Evolutionary conservation across 2,797 vertebrate species (phyloP).

Genomic region (Enteromius mattozi): DNA sequence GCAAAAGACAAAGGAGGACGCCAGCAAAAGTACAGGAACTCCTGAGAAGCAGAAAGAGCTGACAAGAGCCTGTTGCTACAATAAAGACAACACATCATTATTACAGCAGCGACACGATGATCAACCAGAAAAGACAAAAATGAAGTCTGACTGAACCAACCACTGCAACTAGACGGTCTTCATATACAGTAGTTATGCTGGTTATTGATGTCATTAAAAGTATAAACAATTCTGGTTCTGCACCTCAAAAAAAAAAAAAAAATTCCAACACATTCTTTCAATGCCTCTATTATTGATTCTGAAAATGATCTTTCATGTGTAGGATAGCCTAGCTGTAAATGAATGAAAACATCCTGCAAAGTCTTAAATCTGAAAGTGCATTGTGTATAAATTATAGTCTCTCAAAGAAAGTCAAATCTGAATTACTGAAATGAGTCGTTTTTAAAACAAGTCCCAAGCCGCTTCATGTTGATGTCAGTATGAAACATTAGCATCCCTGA

Average conservation of each 20-base stretch:
- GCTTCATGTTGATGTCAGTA: no score
- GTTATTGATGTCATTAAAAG: not conserved
- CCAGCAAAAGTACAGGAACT: conserved; percentile 9
- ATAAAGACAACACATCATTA: conserved; percentile 10
- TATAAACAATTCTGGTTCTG: not conserved
- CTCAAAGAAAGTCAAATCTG: no score
- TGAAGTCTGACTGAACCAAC: not conserved
- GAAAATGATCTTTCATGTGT: no score
- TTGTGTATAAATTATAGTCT: no score
- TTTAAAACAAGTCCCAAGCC: no score
- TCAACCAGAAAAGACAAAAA: not conserved
- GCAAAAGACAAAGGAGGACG: conserved; percentile 46
- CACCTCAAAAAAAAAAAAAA: no score
- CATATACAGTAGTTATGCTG: not conserved
- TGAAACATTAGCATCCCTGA: no score
- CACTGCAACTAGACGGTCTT: not conserved
- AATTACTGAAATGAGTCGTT: no score
- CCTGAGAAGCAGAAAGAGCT: conserved; percentile 18
- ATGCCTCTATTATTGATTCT: no score
- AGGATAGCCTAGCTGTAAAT: no score
- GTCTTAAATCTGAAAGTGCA: no score
- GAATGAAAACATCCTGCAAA: no score
- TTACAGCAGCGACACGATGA: not conserved
- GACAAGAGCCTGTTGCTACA: conserved; percentile 45
- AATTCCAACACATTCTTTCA: not conserved